A percentile compares a stretch with the other conserved stretches of the same genome.
These are phyloP conservation scores for Drosophila vallismaia DNA, from an alignment of 2,888 invertebrate species.

Conservation along the genomic window DNA sequence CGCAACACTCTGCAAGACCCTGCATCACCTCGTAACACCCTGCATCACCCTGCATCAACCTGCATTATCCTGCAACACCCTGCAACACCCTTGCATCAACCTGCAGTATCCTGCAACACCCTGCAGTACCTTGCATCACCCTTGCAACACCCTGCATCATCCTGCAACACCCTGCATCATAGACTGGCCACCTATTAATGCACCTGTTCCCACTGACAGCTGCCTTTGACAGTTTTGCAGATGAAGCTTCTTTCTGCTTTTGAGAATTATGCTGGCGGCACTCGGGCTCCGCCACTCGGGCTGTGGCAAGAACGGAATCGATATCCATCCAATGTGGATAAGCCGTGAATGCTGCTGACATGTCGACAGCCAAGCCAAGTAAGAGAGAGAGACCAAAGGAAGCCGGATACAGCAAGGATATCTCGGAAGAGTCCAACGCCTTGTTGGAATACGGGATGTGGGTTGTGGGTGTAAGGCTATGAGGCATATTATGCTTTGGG, in stretches of 20 bases:
- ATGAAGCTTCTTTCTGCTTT: constrained; percentile 10
- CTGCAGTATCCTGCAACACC: too few relatives aligned
- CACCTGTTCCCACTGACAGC: constrained; percentile 51
- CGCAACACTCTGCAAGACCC: too few relatives aligned
- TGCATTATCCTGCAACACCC: too few relatives aligned
- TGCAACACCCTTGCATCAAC: too few relatives aligned
- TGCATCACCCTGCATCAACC: too few relatives aligned
- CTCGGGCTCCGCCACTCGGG: background rate
- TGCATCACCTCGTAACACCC: too few relatives aligned
- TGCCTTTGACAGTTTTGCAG: constrained; percentile 31
- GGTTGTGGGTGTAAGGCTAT: background rate
- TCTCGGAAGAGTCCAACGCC: constrained; percentile 19
- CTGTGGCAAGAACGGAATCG: constrained; percentile 3
- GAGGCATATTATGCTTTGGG: background rate
- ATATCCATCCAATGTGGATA: constrained; percentile 30
- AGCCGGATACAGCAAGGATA: constrained; percentile 4
- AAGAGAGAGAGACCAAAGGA: constrained; percentile 27
- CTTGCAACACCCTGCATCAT: too few relatives aligned
- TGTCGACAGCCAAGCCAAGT: constrained; percentile 57
- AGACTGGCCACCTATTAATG: constrained; percentile 48
- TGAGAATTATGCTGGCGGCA: background rate
- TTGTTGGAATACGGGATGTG: constrained; percentile 5
- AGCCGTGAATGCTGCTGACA: constrained; percentile 58
- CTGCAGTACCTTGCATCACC: too few relatives aligned
- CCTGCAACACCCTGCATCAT: constrained; percentile 1